These are phyloP conservation scores for Serilophus lunatus DNA, from an alignment of 2,113 vertebrate species.

Conservation along the genomic window DNA sequence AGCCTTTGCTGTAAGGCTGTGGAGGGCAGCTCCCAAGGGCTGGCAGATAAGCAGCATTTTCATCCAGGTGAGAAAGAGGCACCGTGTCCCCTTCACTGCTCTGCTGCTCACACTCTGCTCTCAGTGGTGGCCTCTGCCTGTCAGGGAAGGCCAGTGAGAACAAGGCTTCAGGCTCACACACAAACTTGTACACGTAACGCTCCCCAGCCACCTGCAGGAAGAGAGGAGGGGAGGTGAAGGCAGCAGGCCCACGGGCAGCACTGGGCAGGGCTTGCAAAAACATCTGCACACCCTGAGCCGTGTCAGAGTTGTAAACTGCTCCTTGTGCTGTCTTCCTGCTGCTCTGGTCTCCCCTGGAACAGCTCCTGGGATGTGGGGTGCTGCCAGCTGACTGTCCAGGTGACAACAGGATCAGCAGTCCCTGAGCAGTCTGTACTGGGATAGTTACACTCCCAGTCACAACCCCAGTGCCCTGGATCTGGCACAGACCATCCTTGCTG, in stretches of 20 bases:
- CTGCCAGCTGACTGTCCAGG: background rate
- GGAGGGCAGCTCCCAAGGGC: constrained; percentile 79
- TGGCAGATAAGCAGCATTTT: constrained; percentile 76
- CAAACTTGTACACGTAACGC: constrained; percentile 98
- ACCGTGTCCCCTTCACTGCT: constrained; percentile 94
- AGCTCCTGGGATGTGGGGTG: background rate
- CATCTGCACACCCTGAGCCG: background rate
- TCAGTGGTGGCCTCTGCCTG: constrained; percentile 87
- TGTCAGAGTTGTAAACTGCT: rapidly evolving
- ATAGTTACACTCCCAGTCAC: rapidly evolving
- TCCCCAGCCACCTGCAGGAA: constrained; percentile 89
- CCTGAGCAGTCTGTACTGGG: background rate
- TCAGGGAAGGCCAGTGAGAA: constrained; percentile 96
- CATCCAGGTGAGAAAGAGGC: constrained; percentile 92
- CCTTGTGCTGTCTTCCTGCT: background rate
- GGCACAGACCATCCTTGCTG: background rate
- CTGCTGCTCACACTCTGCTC: constrained; percentile 85
- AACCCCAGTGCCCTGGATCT: background rate
- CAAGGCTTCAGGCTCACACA: constrained; percentile 93
- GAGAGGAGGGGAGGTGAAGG: rapidly evolving
- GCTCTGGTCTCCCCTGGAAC: background rate
- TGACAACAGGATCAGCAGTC: background rate
- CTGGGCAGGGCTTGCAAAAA: background rate
- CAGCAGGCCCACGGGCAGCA: background rate
- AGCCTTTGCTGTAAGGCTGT: constrained; percentile 89